phyloP scores from a whole-genome alignment of 1,140 invertebrate species.

The Vanessa tameamea region DNA sequence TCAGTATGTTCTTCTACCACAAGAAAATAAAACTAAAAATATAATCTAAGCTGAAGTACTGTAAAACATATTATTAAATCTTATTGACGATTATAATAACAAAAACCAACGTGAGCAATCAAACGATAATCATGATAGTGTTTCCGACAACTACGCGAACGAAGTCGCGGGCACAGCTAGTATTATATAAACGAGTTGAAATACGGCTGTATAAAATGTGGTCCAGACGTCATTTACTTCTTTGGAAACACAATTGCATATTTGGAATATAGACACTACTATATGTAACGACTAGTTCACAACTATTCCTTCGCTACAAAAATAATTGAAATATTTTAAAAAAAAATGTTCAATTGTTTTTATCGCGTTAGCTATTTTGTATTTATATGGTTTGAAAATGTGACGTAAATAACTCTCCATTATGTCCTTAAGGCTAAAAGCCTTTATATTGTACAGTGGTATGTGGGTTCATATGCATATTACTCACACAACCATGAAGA shows the following conservation, averaged over 20 bases:
- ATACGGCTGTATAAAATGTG: slow-evolving; percentile 7
- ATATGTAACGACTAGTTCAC: not conserved
- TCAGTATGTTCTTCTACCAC: too few species aligned
- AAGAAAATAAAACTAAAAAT: too few species aligned
- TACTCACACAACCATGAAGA: not conserved
- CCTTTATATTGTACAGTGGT: not conserved
- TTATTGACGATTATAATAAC: too few species aligned
- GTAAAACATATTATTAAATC: too few species aligned
- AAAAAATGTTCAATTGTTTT: not conserved
- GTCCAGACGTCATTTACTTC: slow-evolving; percentile 19
- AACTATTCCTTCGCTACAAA: not conserved
- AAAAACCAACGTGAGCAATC: too few species aligned
- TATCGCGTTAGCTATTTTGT: not conserved
- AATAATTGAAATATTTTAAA: not conserved
- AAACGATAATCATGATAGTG: too few species aligned
- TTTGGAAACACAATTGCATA: slow-evolving; percentile 14
- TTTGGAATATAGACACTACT: not conserved
- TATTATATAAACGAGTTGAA: slow-evolving; percentile 8
- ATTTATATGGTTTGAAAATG: slow-evolving; percentile 5
- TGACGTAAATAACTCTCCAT: not conserved
- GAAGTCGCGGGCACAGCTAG: too few species aligned
- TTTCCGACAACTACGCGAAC: too few species aligned
- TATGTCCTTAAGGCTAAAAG: too few species aligned
- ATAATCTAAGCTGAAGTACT: too few species aligned
- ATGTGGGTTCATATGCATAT: not conserved